Evolutionary conservation across 2,113 vertebrate genomes (phyloP).

Genomic region (Pygoscelis antarcticus): DNA sequence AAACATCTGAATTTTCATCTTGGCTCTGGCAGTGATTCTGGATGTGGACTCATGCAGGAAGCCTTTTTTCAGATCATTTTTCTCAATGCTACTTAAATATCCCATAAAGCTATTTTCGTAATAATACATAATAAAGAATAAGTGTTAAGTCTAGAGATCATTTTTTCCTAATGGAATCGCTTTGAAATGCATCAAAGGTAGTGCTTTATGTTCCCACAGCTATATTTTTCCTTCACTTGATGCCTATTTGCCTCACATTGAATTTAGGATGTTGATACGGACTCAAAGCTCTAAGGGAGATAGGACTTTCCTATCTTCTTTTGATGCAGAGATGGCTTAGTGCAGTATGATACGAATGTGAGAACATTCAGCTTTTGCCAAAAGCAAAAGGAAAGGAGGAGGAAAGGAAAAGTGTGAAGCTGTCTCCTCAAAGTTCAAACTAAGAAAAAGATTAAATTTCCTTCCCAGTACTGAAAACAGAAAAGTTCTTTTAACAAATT

Average conservation of each 20-base stretch:
- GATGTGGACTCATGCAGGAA: neutral
- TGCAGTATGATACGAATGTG: neutral
- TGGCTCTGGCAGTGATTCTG: neutral
- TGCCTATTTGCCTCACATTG: neutral
- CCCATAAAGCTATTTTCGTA: neutral
- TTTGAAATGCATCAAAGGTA: neutral
- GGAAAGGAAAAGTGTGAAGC: neutral
- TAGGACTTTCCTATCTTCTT: neutral
- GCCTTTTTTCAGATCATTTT: neutral
- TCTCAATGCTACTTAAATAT: neutral
- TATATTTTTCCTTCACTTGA: neutral
- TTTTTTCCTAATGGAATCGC: neutral
- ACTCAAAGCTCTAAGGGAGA: neutral
- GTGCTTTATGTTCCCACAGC: neutral
- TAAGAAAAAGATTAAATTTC: neutral
- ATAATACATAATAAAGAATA: neutral
- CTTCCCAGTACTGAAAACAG: neutral
- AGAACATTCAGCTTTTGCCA: neutral
- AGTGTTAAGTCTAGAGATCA: neutral
- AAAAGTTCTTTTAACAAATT: neutral
- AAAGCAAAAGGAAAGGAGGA: neutral
- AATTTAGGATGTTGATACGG: neutral
- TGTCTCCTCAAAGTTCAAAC: neutral
- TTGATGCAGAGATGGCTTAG: neutral
- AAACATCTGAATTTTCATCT: neutral